A percentile compares a stretch with the other conserved stretches of the same genome.
Evolutionary conservation across 2,888 invertebrate species (phyloP).

Genomic region (Pteria penguin): DNA sequence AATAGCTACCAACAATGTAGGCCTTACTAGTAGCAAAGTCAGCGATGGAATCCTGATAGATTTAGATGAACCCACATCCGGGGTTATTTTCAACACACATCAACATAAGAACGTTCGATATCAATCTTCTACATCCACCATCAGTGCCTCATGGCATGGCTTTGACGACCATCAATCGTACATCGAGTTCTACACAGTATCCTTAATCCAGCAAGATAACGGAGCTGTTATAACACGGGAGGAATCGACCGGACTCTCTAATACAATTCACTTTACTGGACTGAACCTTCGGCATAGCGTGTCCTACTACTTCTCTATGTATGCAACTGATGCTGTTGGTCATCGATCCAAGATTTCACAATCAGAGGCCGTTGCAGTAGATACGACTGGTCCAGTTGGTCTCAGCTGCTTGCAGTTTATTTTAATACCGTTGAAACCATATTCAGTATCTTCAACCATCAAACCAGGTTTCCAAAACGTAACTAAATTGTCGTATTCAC

Average conservation of each 20-base stretch:
- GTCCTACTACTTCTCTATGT: slow-evolving; percentile 45
- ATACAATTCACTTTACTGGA: slow-evolving; percentile 22
- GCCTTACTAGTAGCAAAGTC: slow-evolving; percentile 40
- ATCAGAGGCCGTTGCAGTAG: slow-evolving; percentile 39
- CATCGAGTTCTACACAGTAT: slow-evolving; percentile 40
- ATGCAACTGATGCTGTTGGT: slow-evolving; percentile 50
- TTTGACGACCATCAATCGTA: slow-evolving; percentile 50
- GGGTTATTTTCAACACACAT: slow-evolving; percentile 51
- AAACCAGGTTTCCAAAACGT: not conserved
- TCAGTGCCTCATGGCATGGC: slow-evolving; percentile 53
- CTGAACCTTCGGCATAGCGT: slow-evolving; percentile 33
- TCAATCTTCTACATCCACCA: slow-evolving; percentile 37
- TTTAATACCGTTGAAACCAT: not conserved
- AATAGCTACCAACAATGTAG: slow-evolving; percentile 48
- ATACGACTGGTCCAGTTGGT: slow-evolving; percentile 47
- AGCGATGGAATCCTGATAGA: slow-evolving; percentile 53
- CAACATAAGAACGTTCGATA: slow-evolving; percentile 27
- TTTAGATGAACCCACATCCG: slow-evolving; percentile 27
- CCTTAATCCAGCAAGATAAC: slow-evolving; percentile 25
- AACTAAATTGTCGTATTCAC: not conserved
- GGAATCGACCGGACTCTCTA: not conserved
- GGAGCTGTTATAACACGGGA: slow-evolving; percentile 8
- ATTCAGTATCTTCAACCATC: not conserved
- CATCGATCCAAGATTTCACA: slow-evolving; percentile 31
- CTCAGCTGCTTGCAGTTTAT: slow-evolving; percentile 32